Conservation (phyloP, 1,140 invertebrate genomes). For the Orchesella cincta region DNA sequence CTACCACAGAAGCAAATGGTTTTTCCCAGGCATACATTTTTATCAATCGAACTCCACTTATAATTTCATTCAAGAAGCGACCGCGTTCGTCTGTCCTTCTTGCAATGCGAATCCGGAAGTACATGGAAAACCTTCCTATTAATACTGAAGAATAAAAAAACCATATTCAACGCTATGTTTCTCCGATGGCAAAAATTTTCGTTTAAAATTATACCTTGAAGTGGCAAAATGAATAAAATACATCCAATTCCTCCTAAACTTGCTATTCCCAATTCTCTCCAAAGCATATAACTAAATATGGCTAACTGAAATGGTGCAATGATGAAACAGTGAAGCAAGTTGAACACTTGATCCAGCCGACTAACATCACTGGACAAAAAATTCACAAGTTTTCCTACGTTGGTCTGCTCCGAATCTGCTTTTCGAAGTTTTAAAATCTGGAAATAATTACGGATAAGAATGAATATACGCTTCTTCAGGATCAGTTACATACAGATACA, state of each 20-base stretch:
- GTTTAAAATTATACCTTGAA: too few species aligned
- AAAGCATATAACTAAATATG: constrained; percentile 4
- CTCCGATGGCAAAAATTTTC: neutral
- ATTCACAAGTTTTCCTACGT: constrained; percentile 5
- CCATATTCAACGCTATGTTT: too few species aligned
- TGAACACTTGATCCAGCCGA: constrained; percentile 4
- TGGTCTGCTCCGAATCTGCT: neutral
- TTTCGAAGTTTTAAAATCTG: constrained; percentile 13
- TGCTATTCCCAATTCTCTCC: neutral
- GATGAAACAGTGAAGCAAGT: neutral
- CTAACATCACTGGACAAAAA: constrained; percentile 11
- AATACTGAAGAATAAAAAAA: constrained; percentile 4
- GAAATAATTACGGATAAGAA: neutral
- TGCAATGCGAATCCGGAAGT: neutral
- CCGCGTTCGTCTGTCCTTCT: constrained; percentile 9
- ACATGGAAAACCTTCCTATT: constrained; percentile 10
- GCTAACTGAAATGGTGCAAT: constrained; percentile 6
- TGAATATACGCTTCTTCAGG: neutral
- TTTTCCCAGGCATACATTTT: constrained; percentile 33
- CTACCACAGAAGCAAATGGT: neutral
- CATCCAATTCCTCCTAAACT: constrained; percentile 4
- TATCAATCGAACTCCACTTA: constrained; percentile 4
- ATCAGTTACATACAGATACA: neutral
- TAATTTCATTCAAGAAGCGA: constrained; percentile 15
- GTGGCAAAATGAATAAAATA: neutral